Base-by-base conservation (phyloP, 2,888 invertebrate species). In the Protonemura montana region DNA sequence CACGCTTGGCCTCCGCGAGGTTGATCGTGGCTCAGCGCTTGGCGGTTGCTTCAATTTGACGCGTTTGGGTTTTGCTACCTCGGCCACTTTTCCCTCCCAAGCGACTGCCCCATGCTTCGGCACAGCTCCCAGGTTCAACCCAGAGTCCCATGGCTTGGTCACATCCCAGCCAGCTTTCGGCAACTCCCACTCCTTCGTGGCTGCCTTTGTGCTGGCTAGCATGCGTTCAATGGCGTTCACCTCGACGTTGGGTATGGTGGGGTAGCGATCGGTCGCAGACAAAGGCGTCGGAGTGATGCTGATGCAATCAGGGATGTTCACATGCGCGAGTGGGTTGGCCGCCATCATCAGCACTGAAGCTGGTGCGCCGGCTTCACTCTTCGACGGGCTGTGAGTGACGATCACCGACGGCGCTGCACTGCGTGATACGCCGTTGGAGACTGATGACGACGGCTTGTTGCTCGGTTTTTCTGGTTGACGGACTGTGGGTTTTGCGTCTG, bases 1-100 rank as follows among this genome's bases (percentile, higher is more conserved):
- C 81, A 91, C 91, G 13, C 59, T 59, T 21, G 59, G 13, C 59
- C 59, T 35, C 5, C 35, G 35, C 35, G 10, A 3, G 35, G 35
- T 10, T 10, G 10, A n/a, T 6, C 77, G 42, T 76, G 76, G n/a
- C 80, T 76, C 35, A 41, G 81, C 76, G 86, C 86, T 28, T 76
- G 78, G 85, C 82, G 86, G 3, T 30, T 16, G 59, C 28, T 59
- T 30, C 29, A 30, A 2, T 42, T 42, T 28, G 10, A 35, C 59
- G 21, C 59, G 76, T n/a, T 30, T 30, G 28, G 30, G 76, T 21
- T 76, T 27, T 7, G 29, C 21, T 13, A 35, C 78, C 35, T 86
- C 85, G 25, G 25, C 13, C 30, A 35, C 35, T 42, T 86, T 86
- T 89, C 86, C 59, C 59, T 59, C 59, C 59, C 59, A 59, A 10